Evolutionary conservation across 2,113 vertebrate genomes (phyloP).

Genomic region (Aptenodytes forsteri): DNA sequence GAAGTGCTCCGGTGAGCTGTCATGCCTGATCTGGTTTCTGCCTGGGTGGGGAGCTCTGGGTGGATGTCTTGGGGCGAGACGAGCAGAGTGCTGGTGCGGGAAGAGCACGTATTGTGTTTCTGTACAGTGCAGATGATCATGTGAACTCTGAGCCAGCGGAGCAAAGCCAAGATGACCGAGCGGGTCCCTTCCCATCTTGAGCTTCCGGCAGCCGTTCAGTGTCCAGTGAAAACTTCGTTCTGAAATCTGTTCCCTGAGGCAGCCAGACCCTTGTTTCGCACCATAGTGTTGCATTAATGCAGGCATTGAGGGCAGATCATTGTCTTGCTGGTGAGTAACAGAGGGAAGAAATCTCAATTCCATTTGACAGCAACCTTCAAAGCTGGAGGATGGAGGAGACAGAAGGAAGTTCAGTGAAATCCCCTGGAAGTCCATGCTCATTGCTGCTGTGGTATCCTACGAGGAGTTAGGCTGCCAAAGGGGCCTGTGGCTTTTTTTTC

Average conservation of each 20-base stretch:
- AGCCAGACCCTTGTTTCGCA: neutral
- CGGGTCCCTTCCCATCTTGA: neutral
- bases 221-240: neutral
- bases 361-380: neutral
- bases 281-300: neutral
- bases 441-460: neutral
- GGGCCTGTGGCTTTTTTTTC: neutral
- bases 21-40: neutral
- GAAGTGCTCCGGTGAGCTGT: neutral
- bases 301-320: neutral
- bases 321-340: neutral
- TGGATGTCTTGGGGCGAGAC: fast-evolving
- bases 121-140: neutral
- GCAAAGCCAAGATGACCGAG: neutral
- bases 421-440: neutral
- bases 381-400: neutral
- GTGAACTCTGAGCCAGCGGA: neutral
- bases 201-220: neutral
- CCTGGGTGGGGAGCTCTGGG: neutral
- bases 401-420: neutral
- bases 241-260: neutral
- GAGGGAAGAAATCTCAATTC: neutral
- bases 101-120: neutral
- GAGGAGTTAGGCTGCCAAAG: neutral
- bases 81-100: neutral